phyloP scores from a whole-genome alignment of 2,797 vertebrate genomes.

The Oreortyx pictus region DNA sequence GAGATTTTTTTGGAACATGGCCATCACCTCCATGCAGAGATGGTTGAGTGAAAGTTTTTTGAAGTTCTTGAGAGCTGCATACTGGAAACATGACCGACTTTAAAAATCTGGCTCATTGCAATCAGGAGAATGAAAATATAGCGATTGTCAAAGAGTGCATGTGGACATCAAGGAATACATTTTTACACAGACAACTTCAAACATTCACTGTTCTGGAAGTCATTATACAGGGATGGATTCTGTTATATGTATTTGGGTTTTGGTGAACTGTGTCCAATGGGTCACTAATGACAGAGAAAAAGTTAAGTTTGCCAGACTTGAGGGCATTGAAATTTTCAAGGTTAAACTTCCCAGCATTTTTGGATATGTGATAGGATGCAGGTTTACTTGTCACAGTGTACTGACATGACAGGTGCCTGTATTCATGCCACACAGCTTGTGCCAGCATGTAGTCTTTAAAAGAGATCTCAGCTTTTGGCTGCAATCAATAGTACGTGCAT shows the following conservation, averaged over 20 bases:
- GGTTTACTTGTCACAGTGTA: neutral
- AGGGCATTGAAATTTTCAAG: neutral
- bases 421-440: neutral
- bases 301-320: neutral
- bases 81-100: neutral
- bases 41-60: neutral
- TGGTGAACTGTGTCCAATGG: neutral
- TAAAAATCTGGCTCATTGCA: neutral
- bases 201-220: neutral
- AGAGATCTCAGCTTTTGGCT: slow-evolving; percentile 14
- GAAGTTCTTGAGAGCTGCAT: neutral
- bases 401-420: neutral
- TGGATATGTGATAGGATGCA: neutral
- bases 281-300: neutral
- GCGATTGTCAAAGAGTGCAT: neutral
- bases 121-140: neutral
- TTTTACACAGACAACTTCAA: neutral
- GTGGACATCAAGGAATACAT: neutral
- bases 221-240: neutral
- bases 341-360: neutral
- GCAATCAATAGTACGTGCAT: neutral
- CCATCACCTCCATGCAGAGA: neutral
- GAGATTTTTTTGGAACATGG: neutral
- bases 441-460: neutral
- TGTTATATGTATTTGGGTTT: no score